Percentiles rank a stretch among this genome's conserved stretches.
Conservation (phyloP, 2,888 invertebrate genomes). For the Acanthoscelides obtectus region DNA sequence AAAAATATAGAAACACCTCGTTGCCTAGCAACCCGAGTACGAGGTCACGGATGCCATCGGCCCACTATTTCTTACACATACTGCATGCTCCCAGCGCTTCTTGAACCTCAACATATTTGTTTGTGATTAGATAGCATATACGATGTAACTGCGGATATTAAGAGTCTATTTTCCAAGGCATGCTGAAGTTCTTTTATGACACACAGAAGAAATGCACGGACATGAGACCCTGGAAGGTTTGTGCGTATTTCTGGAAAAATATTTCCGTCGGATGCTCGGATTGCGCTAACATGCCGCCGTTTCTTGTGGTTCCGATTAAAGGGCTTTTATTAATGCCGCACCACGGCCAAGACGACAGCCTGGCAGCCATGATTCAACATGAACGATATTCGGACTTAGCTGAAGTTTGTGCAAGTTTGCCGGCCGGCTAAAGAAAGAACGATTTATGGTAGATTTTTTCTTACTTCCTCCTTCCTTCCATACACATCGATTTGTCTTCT, state of each 20-base stretch:
- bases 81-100: too few relatives aligned
- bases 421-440: slow-evolving; percentile 42
- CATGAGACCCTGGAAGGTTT: too few relatives aligned
- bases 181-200: too few relatives aligned
- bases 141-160: too few relatives aligned
- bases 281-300: neutral
- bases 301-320: slow-evolving; percentile 6
- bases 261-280: neutral
- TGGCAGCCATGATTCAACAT: slow-evolving; percentile 47
- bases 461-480: slow-evolving; percentile 43
- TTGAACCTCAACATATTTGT: too few relatives aligned
- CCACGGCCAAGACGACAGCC: slow-evolving; percentile 44
- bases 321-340: slow-evolving; percentile 42
- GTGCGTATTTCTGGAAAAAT: neutral
- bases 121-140: too few relatives aligned
- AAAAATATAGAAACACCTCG: too few relatives aligned
- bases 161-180: too few relatives aligned
- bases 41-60: too few relatives aligned
- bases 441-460: slow-evolving; percentile 45
- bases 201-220: too few relatives aligned
- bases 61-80: too few relatives aligned
- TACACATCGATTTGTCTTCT: slow-evolving; percentile 48
- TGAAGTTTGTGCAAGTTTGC: slow-evolving; percentile 46
- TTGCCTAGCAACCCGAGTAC: too few relatives aligned
- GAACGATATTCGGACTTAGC: slow-evolving; percentile 48